phyloP scores from a whole-genome alignment of 2,888 invertebrate genomes.

The Ectemnius continuus region DNA sequence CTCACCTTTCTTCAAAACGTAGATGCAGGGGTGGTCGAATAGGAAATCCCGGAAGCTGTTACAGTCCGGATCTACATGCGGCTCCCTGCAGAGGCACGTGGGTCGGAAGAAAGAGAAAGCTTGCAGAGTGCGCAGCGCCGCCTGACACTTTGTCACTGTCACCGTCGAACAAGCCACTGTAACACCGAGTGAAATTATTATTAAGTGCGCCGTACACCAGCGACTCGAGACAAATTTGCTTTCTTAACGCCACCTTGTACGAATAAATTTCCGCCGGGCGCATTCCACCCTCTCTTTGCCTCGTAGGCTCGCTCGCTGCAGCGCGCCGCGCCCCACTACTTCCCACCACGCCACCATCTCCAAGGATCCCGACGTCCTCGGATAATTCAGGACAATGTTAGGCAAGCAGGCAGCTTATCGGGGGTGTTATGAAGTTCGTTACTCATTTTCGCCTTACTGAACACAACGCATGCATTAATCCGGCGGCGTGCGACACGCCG shows the following conservation, averaged over 20 bases:
- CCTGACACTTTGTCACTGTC: conserved; percentile 95
- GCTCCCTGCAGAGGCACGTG: conserved; percentile 94
- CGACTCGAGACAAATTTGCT: conserved; percentile 32
- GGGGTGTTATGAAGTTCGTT: background rate
- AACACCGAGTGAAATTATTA: conserved; percentile 77
- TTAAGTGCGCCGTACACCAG: conserved; percentile 33
- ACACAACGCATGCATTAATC: background rate
- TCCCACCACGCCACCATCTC: too few species aligned
- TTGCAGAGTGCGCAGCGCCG: conserved; percentile 92
- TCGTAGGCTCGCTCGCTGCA: too few species aligned
- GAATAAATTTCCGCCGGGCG: conserved; percentile 27
- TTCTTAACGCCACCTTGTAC: conserved; percentile 18
- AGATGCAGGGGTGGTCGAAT: conserved; percentile 95
- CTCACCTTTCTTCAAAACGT: conserved; percentile 93
- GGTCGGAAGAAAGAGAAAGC: conserved; percentile 96
- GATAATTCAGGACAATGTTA: too few species aligned
- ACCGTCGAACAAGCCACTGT: conserved; percentile 95
- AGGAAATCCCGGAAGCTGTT: conserved; percentile 95
- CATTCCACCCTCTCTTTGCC: conserved; percentile 5
- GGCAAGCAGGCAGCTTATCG: too few species aligned
- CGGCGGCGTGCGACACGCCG: background rate
- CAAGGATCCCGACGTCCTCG: too few species aligned
- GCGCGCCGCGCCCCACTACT: too few species aligned
- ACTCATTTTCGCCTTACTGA: conserved; percentile 6
- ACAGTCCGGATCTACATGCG: conserved; percentile 93